These are phyloP conservation scores for Calycopis cecrops DNA, from an alignment of 1,140 invertebrate genomes.

Conservation along the genomic window DNA sequence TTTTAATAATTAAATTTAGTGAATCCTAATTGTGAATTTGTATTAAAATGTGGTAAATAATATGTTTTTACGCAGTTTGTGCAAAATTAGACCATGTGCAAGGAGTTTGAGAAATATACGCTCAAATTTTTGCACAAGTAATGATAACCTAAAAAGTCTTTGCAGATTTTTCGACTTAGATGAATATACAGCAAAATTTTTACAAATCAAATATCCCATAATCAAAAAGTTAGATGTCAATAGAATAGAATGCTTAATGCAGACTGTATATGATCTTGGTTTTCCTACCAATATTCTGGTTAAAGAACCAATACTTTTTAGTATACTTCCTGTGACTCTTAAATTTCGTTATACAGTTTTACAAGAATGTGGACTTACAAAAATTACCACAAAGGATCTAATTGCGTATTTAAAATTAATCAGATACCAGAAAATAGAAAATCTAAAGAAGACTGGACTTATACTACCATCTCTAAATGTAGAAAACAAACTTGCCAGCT, in stretches of 20 bases:
- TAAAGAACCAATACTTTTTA: conserved; percentile 47
- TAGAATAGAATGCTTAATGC: conserved; percentile 35
- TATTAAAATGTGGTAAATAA: background rate
- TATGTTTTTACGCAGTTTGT: conserved; percentile 20
- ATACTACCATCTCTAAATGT: conserved; percentile 50
- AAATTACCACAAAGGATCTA: conserved; percentile 37
- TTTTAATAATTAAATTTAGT: too few relatives aligned
- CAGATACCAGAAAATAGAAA: conserved; percentile 46
- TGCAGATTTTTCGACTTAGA: conserved; percentile 46
- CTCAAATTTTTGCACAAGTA: conserved; percentile 21
- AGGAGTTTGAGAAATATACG: conserved; percentile 7
- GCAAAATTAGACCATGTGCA: background rate
- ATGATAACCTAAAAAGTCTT: conserved; percentile 32
- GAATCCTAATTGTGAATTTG: too few relatives aligned
- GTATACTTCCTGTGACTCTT: conserved; percentile 52
- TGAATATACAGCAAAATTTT: conserved; percentile 42
- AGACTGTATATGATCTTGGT: conserved; percentile 43
- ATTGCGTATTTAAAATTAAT: conserved; percentile 49
- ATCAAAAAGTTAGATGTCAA: conserved; percentile 41
- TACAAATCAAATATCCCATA: conserved; percentile 50
- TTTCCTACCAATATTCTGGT: conserved; percentile 40
- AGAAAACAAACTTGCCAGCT: conserved; percentile 58
- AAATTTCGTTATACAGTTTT: conserved; percentile 54
- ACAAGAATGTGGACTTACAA: conserved; percentile 55
- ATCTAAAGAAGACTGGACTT: conserved; percentile 48